phyloP scores from a whole-genome alignment of 2,888 invertebrate genomes.

The Philonicus albiceps region DNA sequence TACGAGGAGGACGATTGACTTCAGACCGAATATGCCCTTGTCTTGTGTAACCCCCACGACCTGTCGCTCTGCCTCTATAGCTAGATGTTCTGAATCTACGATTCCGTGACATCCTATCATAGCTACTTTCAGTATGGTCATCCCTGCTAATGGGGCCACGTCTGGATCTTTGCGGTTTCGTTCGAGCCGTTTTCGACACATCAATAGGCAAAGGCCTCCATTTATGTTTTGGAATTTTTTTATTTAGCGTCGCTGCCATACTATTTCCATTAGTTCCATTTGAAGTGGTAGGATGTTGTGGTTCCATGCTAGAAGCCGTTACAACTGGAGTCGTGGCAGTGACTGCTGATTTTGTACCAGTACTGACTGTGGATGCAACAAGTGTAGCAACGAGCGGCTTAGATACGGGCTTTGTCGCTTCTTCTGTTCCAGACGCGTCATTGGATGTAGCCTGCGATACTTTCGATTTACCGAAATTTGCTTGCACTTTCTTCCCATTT shows the following conservation, averaged over 20 bases:
- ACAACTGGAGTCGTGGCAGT: background rate
- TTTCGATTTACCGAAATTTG: slow-evolving; percentile 26
- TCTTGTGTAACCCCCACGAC: slow-evolving; percentile 64
- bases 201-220: slow-evolving; percentile 94
- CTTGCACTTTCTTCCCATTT: slow-evolving; percentile 58
- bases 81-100: slow-evolving; percentile 60
- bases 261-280: slow-evolving; percentile 43
- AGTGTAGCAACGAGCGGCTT: slow-evolving; percentile 40
- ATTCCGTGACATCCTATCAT: slow-evolving; percentile 55
- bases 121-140: slow-evolving; percentile 52
- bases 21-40: slow-evolving; percentile 65
- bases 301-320: background rate
- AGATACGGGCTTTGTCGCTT: slow-evolving; percentile 43
- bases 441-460: background rate
- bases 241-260: slow-evolving; percentile 53
- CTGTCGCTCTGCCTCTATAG: slow-evolving; percentile 57
- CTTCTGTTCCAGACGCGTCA: slow-evolving; percentile 24
- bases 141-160: slow-evolving; percentile 63
- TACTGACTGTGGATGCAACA: background rate
- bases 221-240: slow-evolving; percentile 71
- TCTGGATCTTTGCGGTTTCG: slow-evolving; percentile 66
- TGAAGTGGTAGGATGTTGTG: background rate
- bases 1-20: slow-evolving; percentile 61
- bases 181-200: slow-evolving; percentile 71
- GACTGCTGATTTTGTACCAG: background rate